phyloP scores from a whole-genome alignment of 1,140 invertebrate species.

The Pararge aegeria region DNA sequence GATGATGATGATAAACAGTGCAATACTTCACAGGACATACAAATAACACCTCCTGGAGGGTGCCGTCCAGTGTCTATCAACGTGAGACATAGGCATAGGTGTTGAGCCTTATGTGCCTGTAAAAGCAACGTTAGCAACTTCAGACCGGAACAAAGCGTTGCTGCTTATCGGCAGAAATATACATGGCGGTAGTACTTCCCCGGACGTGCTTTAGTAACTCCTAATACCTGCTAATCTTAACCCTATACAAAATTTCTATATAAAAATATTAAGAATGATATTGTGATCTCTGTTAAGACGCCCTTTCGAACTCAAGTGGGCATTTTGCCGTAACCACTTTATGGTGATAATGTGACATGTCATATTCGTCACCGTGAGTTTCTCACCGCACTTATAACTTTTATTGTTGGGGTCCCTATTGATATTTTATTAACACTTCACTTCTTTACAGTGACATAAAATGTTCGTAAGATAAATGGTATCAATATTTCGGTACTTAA shows the following conservation, averaged over 20 bases:
- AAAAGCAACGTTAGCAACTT: no score
- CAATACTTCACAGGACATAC: no score
- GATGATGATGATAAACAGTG: no score
- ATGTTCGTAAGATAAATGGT: neutral
- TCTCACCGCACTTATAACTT: conserved; percentile 5
- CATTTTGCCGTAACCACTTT: conserved; percentile 6
- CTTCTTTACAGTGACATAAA: neutral
- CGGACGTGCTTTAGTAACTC: neutral
- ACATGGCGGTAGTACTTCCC: no score
- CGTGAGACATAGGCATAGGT: no score
- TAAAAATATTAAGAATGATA: conserved; percentile 27
- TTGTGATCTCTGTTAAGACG: neutral
- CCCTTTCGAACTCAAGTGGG: conserved; percentile 6
- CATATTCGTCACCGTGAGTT: conserved; percentile 5
- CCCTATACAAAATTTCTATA: conserved; percentile 41
- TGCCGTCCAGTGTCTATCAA: no score
- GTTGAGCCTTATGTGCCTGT: no score
- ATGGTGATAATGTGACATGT: conserved; percentile 11
- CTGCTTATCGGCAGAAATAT: no score
- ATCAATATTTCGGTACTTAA: no score
- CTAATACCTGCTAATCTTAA: conserved; percentile 52
- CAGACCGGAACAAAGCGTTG: no score
- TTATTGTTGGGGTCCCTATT: neutral
- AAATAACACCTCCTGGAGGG: no score
- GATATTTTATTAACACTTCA: neutral